These are phyloP conservation scores for Pangasius sanitwongsei DNA, from an alignment of 2,797 vertebrate species.

Conservation along the genomic window DNA sequence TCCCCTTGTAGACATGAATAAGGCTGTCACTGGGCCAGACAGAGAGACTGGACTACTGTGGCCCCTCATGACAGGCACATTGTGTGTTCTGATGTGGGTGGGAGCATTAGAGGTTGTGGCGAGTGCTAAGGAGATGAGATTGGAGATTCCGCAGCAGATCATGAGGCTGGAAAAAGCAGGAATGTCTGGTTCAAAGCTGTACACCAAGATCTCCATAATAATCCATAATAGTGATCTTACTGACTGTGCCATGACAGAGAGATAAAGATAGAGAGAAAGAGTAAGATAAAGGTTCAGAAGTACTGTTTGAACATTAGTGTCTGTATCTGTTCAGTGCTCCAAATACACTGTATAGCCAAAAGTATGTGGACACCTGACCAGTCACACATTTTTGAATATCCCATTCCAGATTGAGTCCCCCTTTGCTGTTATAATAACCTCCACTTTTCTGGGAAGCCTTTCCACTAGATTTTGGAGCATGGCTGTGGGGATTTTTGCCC, in stretches of 20 bases:
- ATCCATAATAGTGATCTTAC: constrained; percentile 12
- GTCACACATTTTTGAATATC: background rate
- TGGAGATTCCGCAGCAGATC: constrained; percentile 47
- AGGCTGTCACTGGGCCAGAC: constrained; percentile 41
- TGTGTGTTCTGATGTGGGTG: constrained; percentile 37
- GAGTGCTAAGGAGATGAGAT: constrained; percentile 26
- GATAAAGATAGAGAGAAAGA: background rate
- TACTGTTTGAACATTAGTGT: no score
- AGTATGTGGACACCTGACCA: background rate
- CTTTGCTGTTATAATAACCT: background rate
- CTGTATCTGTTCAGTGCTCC: background rate
- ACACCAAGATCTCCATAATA: background rate
- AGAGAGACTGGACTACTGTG: constrained; percentile 27
- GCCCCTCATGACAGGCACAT: constrained; percentile 19
- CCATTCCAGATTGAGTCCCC: background rate
- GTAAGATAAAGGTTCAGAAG: background rate
- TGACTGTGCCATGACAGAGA: constrained; percentile 10
- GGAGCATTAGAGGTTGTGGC: constrained; percentile 6
- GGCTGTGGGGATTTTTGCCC: background rate
- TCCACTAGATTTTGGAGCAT: background rate
- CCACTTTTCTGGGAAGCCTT: background rate
- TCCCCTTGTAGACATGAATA: constrained; percentile 46
- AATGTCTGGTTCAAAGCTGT: constrained; percentile 49
- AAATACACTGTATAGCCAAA: background rate
- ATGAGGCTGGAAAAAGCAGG: constrained; percentile 42